phyloP scores from a whole-genome alignment of 2,888 invertebrate species.

The Furcula furcula region DNA sequence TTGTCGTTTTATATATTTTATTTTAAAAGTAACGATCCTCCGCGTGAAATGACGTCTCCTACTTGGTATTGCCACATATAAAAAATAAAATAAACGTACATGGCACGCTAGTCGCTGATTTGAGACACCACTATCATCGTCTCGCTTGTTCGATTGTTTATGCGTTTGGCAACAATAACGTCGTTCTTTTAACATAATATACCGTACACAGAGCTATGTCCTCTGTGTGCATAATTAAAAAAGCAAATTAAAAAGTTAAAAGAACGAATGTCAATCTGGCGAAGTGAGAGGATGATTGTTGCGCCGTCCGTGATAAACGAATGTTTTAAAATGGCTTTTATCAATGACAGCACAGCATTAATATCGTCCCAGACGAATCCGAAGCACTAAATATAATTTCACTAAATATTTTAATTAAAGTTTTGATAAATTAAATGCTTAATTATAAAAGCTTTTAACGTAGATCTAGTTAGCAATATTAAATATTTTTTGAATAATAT shows the following conservation, averaged over 20 bases:
- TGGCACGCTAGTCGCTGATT: constrained; percentile 78
- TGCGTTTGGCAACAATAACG: constrained; percentile 14
- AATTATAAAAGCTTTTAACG: constrained; percentile 24
- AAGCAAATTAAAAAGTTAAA: too few relatives aligned
- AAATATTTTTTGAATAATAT: constrained; percentile 5
- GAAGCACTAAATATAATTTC: constrained; percentile 68
- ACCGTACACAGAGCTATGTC: too few relatives aligned
- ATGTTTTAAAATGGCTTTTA: constrained; percentile 37
- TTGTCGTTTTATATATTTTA: constrained; percentile 34
- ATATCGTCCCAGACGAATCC: constrained; percentile 73
- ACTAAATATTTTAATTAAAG: constrained; percentile 26
- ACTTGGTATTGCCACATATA: constrained; percentile 71
- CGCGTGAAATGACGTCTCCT: constrained; percentile 57
- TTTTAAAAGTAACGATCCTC: constrained; percentile 62
- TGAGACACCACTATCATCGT: constrained; percentile 76
- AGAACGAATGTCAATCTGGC: constrained; percentile 41
- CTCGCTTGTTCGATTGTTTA: constrained; percentile 59
- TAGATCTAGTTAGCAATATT: constrained; percentile 21
- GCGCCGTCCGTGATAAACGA: constrained; percentile 56
- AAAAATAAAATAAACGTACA: constrained; percentile 63
- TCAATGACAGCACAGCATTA: constrained; percentile 50
- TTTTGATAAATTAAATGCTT: constrained; percentile 30
- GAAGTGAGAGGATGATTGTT: constrained; percentile 66
- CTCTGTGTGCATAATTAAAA: too few relatives aligned
- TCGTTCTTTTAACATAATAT: constrained; percentile 28